Percentiles rank a stretch among this genome's conserved stretches.
Conservation (phyloP, 1,140 invertebrate genomes). For the Zaprionus vittiger region DNA sequence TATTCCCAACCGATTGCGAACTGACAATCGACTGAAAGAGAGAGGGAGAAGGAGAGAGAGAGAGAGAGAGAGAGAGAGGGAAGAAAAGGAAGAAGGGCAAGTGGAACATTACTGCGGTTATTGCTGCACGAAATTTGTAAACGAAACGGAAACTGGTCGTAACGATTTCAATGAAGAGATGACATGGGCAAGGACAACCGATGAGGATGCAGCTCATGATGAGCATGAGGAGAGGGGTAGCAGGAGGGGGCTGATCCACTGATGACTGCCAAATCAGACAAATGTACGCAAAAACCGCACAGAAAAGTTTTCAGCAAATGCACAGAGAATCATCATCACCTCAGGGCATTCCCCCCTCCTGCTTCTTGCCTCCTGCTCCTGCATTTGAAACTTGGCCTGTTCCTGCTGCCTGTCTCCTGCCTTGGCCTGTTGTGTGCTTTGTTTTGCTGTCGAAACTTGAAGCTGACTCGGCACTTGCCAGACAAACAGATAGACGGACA, state of each 20-base stretch:
- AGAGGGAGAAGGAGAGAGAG: background rate
- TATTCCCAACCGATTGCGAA: conserved; percentile 48
- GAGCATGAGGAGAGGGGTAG: conserved; percentile 8
- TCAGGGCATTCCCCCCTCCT: conserved; percentile 57
- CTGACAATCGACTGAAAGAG: conserved; percentile 51
- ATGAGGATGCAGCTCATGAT: conserved; percentile 15
- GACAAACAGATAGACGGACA: conserved; percentile 12
- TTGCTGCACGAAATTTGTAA: conserved; percentile 80
- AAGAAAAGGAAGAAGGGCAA: background rate
- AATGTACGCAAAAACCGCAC: conserved; percentile 79
- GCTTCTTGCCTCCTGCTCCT: conserved; percentile 34
- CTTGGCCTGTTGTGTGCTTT: conserved; percentile 35
- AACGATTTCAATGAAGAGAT: conserved; percentile 81
- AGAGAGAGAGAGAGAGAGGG: background rate
- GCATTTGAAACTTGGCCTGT: conserved; percentile 65
- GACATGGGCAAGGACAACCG: conserved; percentile 67
- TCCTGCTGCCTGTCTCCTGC: conserved; percentile 19
- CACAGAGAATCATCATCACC: conserved; percentile 69
- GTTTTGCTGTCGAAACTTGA: conserved; percentile 51
- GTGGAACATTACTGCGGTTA: conserved; percentile 70
- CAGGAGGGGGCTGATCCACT: conserved; percentile 25
- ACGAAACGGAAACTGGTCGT: conserved; percentile 79
- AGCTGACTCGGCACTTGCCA: conserved; percentile 47
- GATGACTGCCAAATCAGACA: conserved; percentile 79
- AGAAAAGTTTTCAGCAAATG: conserved; percentile 72